These are phyloP conservation scores for Amphimallon solstitiale DNA, from an alignment of 2,888 invertebrate genomes.

Conservation along the genomic window DNA sequence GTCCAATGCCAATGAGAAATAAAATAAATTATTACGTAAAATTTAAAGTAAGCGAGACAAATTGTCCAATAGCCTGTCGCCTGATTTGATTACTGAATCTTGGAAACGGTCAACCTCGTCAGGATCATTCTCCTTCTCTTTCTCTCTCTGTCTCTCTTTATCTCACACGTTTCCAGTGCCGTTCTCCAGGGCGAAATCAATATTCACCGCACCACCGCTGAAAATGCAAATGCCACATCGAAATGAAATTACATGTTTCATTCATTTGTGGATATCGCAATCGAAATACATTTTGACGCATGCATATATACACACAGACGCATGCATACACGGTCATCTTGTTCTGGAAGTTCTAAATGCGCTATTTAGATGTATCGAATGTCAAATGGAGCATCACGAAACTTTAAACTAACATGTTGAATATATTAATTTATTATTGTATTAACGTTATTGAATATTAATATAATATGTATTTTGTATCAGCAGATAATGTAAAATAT, in stretches of 20 bases:
- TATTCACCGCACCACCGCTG: conserved; percentile 17
- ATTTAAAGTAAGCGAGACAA: conserved; percentile 53
- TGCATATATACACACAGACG: too few species aligned
- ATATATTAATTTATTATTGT: too few species aligned
- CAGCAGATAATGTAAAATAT: too few species aligned
- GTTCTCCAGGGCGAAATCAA: conserved; percentile 30
- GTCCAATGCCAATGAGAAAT: background rate
- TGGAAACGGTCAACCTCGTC: conserved; percentile 45
- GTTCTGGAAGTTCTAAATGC: too few species aligned
- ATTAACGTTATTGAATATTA: too few species aligned
- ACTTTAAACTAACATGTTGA: too few species aligned
- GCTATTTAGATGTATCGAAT: too few species aligned
- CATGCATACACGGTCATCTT: too few species aligned
- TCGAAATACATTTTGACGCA: too few species aligned
- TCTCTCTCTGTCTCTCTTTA: background rate
- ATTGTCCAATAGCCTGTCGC: conserved; percentile 56
- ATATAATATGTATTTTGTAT: too few species aligned
- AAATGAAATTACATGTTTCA: conserved; percentile 31
- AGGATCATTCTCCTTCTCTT: background rate
- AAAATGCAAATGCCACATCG: conserved; percentile 31
- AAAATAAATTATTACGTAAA: conserved; percentile 35
- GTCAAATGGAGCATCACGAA: too few species aligned
- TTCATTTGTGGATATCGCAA: conserved; percentile 18
- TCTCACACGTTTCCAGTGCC: too few species aligned
- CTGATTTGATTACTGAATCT: conserved; percentile 56